Evolutionary conservation across 2,888 invertebrate species (phyloP), one percentile per base, ranked within the genome.

Genomic region (Antheraea yamamai): DNA sequence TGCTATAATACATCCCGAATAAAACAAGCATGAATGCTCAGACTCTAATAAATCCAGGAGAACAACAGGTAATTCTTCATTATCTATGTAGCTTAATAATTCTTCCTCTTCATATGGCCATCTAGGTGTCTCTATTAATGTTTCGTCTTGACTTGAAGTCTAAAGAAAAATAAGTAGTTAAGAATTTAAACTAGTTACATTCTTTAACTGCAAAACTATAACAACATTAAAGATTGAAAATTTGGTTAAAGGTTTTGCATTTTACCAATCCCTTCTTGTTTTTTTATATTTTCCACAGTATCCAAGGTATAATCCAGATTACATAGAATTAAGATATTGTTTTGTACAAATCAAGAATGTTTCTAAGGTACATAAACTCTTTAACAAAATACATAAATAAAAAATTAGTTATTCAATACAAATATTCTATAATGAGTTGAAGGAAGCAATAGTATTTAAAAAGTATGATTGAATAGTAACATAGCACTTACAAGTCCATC

Each of bases 71-170:
- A 99, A 94, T 93, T 98, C 97, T 91, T 98, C 98, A 91, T 97
- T 97, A 91, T 98, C 98, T 85, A 99, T 97, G 89, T 97, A 98
- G 87, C 97, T 97, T 81, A 99, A 95, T 79, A 98, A 92, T 87
- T 98, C 97, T 87, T 98, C 98, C 91, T 98, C 97, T 91, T 98
- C 98, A 89, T 98, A 98, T 84, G 98, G 97, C 97, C 97, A 97
- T 86, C 96, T 93, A 84, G 96, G 96, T 79, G 97, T 97, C 94
- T 97, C 97, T 88, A 97, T 95, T 87, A 97, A 94, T 80, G 96
- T 96, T 84, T 96, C 96, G 82, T 97, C 96, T 85, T 92, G 91
- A 82, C 81, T 90, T 79, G 91, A 87, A 75, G 86, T 79, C 91
- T 87, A 77, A 39, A n/a, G 39, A 74, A 73, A 71, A 23, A 64